Evolutionary conservation across 2,888 invertebrate genomes (phyloP).

Genomic region (Cephus rjabovi): DNA sequence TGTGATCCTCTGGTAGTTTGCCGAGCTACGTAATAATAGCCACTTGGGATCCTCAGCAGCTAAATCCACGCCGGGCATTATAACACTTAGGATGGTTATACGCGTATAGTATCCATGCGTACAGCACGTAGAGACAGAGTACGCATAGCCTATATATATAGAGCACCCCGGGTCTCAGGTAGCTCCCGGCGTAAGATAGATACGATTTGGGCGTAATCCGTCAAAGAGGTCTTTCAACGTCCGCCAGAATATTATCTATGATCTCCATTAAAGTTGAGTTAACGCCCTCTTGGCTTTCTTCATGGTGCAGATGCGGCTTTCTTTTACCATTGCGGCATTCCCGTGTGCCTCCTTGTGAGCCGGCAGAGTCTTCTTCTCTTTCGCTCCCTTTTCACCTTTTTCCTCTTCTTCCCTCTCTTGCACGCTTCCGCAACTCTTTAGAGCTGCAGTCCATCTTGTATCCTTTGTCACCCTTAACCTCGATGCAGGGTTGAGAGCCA

Average conservation of each 20-base stretch:
- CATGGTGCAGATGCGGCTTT: constrained; percentile 22
- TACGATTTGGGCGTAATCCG: constrained; percentile 64
- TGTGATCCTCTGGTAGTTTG: not conserved
- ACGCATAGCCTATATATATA: not conserved
- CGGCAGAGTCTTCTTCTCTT: not conserved
- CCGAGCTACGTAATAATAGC: not conserved
- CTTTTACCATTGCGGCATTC: not conserved
- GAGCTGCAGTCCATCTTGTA: not conserved
- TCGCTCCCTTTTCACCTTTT: constrained; percentile 13
- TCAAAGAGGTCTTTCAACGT: constrained; percentile 63
- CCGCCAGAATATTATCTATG: constrained; percentile 58
- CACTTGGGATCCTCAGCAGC: not conserved
- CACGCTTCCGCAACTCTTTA: constrained; percentile 9
- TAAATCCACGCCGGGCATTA: constrained; percentile 43
- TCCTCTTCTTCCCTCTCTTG: constrained; percentile 12
- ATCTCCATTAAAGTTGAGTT: constrained; percentile 67
- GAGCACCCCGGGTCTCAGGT: constrained; percentile 26
- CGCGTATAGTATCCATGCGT: not conserved
- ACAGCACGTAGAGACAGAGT: not conserved
- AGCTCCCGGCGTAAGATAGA: constrained; percentile 44
- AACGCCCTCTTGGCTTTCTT: constrained; percentile 61
- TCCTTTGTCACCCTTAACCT: not conserved
- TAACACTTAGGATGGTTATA: constrained; percentile 45
- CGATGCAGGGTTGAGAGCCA: not conserved
- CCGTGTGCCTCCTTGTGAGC: not conserved